Conservation (phyloP, 2,888 invertebrate species). For the Acronicta psi region DNA sequence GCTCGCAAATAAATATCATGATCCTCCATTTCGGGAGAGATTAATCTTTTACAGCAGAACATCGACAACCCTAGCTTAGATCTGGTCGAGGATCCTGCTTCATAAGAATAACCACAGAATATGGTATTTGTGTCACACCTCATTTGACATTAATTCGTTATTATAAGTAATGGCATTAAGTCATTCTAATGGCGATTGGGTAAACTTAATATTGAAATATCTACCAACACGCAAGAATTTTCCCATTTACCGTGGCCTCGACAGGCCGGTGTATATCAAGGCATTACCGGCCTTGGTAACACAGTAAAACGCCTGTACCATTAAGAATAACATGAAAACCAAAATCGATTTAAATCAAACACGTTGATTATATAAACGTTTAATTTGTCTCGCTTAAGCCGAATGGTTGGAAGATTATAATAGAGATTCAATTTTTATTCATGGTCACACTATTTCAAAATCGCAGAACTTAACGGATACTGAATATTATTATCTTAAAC, state of each 20-base stretch:
- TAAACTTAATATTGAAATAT: slow-evolving; percentile 14
- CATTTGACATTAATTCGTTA: no score
- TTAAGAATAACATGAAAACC: slow-evolving; percentile 45
- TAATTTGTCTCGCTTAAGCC: slow-evolving; percentile 37
- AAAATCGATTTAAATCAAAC: slow-evolving; percentile 44
- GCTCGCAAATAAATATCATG: no score
- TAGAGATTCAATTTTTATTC: slow-evolving; percentile 28
- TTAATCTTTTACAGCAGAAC: not conserved
- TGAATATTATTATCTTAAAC: not conserved
- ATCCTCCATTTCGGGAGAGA: no score
- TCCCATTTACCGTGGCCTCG: slow-evolving; percentile 27
- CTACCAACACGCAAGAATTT: slow-evolving; percentile 13
- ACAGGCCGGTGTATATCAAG: slow-evolving; percentile 16
- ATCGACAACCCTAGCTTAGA: no score
- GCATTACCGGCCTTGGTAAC: slow-evolving; percentile 24
- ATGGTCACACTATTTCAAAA: slow-evolving; percentile 10
- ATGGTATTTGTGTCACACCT: no score
- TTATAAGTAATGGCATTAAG: no score
- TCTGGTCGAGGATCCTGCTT: no score
- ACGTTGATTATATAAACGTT: slow-evolving; percentile 43
- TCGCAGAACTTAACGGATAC: slow-evolving; percentile 3
- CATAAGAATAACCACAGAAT: no score
- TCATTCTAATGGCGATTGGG: no score
- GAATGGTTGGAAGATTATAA: slow-evolving; percentile 27
- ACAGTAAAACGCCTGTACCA: slow-evolving; percentile 35